Base-by-base conservation (phyloP, 2,113 vertebrate species). In the Dipodomys spectabilis region DNA sequence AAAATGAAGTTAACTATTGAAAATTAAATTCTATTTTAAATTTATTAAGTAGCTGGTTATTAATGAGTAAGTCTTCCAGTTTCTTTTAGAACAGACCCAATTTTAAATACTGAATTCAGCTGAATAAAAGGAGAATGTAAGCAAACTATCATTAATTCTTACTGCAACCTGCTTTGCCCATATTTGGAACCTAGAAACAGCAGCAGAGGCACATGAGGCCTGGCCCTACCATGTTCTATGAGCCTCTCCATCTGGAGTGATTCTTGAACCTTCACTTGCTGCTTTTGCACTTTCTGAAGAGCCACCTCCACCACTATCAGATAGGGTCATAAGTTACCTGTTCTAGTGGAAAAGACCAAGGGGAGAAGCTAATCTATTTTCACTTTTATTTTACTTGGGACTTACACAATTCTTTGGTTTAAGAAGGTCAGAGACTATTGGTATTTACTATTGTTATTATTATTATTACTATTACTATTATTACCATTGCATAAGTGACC, bases 21-120 rank as follows among this genome's bases (percentile, higher is more conserved):
- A 94, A 91, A 88, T 83, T 32, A 83, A 82, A 78, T 53, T 60
- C 82, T 73, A 32, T 53, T 62, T 78, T 86, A 25, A 25, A 60
- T 57, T 57, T 57, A 57, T 57, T 22, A 78, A 78, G 18, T 15
- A 87, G 23, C 5, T 87, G 30, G 32, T 4, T 83, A 67, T 91
- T 90, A 23, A 73, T 28, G 4, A 79, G 81, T 30, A 83, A 57
- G 11, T 0, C 9, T 82, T 4, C 45, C 5, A 45, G 19, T 60
- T 90, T 86, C 30, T 72, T 83, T 78, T 78, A n/a, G 35, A 65
- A 78, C 83, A 68, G 19, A 45, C 69, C 45, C 19, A 20, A n/a
- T 27, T 90, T 87, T 23, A 86, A 19, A 57, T 27, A 30, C 53
- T 57, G 15, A 57, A 57, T 57, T 57, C 53, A 57, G 53, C 15